phyloP scores from a whole-genome alignment of 2,113 vertebrate genomes.

The Ophthalmolycus amberensis region DNA sequence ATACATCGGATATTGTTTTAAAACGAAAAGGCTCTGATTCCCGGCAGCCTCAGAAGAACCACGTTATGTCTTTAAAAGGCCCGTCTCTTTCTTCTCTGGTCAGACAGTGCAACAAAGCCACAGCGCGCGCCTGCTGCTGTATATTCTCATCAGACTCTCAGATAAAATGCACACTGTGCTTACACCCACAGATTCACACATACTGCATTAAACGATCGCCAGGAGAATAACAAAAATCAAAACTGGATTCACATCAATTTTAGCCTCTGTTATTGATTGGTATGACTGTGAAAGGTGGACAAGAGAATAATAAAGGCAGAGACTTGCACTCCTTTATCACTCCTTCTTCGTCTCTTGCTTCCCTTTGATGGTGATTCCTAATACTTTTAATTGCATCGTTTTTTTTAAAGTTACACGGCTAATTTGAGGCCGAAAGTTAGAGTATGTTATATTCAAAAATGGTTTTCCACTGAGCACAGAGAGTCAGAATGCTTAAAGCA shows the following conservation, averaged over 20 bases:
- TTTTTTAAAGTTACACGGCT: background rate
- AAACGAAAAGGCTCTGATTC: conserved; percentile 53
- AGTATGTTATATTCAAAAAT: background rate
- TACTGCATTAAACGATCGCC: conserved; percentile 18
- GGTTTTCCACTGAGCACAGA: background rate
- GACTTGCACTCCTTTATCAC: background rate
- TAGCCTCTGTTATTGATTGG: conserved; percentile 28
- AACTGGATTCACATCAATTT: conserved; percentile 37
- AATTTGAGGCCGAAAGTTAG: background rate
- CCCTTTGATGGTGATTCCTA: conserved; percentile 21
- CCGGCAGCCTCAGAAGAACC: conserved; percentile 53
- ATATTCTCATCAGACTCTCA: conserved; percentile 27
- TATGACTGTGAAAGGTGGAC: conserved; percentile 23
- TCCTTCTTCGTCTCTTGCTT: background rate
- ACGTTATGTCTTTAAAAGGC: conserved; percentile 53
- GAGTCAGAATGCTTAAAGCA: background rate
- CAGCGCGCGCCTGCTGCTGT: conserved; percentile 34
- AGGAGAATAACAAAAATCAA: conserved; percentile 27
- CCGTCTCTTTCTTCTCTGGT: conserved; percentile 56
- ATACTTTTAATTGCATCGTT: conserved; percentile 11
- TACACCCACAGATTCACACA: conserved; percentile 41
- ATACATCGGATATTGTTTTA: conserved; percentile 69
- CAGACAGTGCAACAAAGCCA: conserved; percentile 46
- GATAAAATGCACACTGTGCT: conserved; percentile 42
- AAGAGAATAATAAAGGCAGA: conserved; percentile 18